These are phyloP conservation scores for Turnix velox DNA, from an alignment of 2,113 vertebrate species.

Conservation along the genomic window DNA sequence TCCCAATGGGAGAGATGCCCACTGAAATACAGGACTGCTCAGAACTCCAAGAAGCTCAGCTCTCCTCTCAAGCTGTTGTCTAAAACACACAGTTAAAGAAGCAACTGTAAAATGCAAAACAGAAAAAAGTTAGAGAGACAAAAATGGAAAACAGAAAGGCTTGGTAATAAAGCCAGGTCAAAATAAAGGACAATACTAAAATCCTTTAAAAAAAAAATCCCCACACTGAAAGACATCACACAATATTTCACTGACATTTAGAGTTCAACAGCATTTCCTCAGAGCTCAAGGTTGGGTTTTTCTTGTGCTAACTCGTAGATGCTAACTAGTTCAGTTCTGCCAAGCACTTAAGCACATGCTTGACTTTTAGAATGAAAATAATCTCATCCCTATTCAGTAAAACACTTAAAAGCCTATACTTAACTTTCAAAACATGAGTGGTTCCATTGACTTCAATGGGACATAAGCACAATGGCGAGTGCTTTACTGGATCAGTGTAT, in stretches of 20 bases:
- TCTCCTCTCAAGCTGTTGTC: background rate
- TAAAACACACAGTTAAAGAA: background rate
- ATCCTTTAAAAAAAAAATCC: too few relatives aligned
- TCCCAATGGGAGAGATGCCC: background rate
- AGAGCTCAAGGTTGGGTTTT: background rate
- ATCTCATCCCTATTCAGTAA: background rate
- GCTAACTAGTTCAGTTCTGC: background rate
- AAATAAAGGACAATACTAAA: background rate
- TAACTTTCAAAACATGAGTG: conserved; percentile 14
- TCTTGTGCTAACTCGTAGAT: background rate
- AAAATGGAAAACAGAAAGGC: background rate
- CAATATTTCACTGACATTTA: background rate
- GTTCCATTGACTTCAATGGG: background rate
- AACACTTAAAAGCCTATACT: conserved; percentile 1
- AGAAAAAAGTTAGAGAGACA: background rate
- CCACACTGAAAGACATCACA: rapidly evolving
- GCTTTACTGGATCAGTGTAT: background rate
- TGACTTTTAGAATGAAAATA: conserved; percentile 20
- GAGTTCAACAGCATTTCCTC: background rate
- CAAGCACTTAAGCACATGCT: background rate
- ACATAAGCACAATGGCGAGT: background rate
- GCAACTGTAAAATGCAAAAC: background rate
- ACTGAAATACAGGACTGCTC: background rate
- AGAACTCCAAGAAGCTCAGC: background rate
- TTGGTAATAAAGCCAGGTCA: background rate